These are phyloP conservation scores for Porphyrio hochstetteri DNA, from an alignment of 2,113 vertebrate species.

Conservation along the genomic window DNA sequence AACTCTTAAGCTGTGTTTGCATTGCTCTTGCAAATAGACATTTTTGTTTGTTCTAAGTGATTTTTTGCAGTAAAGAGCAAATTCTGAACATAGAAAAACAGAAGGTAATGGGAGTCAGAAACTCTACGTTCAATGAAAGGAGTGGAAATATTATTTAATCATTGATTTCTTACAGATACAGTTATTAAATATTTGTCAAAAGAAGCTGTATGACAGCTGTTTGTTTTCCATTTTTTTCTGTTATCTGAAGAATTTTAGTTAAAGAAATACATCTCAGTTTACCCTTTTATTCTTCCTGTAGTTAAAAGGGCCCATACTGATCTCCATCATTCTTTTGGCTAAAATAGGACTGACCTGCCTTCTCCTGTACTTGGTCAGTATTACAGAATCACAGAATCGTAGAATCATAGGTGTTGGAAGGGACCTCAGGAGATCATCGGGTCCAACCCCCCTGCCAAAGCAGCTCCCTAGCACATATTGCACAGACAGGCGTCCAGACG, in stretches of 20 bases:
- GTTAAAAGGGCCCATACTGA: not conserved
- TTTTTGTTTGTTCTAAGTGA: slow-evolving; percentile 33
- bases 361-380: not conserved
- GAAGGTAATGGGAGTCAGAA: not conserved
- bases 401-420: too few species aligned
- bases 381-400: too few species aligned
- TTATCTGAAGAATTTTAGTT: not conserved
- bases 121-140: slow-evolving; percentile 2
- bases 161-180: not conserved
- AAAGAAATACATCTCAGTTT: not conserved
- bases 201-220: not conserved
- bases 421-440: too few species aligned
- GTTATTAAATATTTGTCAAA: not conserved
- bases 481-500: too few species aligned
- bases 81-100: slow-evolving; percentile 38
- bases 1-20: slow-evolving; percentile 37
- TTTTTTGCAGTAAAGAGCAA: slow-evolving; percentile 37
- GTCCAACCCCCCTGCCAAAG: too few species aligned
- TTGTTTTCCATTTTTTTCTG: slow-evolving; percentile 6
- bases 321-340: not conserved
- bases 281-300: not conserved
- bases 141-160: not conserved
- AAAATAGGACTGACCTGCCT: not conserved
- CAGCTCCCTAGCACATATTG: too few species aligned
- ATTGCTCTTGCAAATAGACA: slow-evolving; percentile 43